These are phyloP conservation scores for Acipenser ruthenus DNA, from an alignment of 2,797 vertebrate species.

Conservation along the genomic window DNA sequence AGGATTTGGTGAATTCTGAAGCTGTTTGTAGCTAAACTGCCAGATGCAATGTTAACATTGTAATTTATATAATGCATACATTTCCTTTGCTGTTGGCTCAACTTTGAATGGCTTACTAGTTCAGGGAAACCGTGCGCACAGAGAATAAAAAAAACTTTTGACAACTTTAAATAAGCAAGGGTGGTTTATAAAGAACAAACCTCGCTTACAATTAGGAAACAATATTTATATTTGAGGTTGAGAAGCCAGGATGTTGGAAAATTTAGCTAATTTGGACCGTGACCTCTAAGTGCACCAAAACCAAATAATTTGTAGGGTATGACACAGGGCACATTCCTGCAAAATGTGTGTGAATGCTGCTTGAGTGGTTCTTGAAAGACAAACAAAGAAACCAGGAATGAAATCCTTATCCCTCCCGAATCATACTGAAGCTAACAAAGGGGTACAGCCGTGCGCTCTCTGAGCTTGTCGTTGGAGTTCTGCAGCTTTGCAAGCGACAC, in stretches of 20 bases:
- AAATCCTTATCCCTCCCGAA: conserved; percentile 45
- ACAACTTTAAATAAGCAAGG: conserved; percentile 69
- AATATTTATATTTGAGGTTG: conserved; percentile 75
- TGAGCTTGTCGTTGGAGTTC: conserved; percentile 38
- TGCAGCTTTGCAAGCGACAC: background rate
- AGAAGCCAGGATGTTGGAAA: conserved; percentile 71
- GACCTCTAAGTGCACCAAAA: conserved; percentile 73
- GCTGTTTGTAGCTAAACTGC: conserved; percentile 20
- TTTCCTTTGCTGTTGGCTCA: conserved; percentile 43
- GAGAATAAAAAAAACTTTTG: conserved; percentile 47
- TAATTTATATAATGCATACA: conserved; percentile 42
- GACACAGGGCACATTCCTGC: conserved; percentile 68
- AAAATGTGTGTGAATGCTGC: conserved; percentile 64
- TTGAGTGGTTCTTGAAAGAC: conserved; percentile 62
- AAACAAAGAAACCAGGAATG: conserved; percentile 57
- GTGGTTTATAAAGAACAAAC: conserved; percentile 57
- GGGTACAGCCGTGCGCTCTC: background rate
- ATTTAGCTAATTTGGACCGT: conserved; percentile 74
- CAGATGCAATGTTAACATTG: conserved; percentile 38
- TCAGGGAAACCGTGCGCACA: conserved; percentile 34
- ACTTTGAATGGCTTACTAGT: conserved; percentile 48
- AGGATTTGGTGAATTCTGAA: conserved; percentile 14
- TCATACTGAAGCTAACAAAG: background rate
- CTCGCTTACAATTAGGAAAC: conserved; percentile 70
- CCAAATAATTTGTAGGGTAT: conserved; percentile 71